Evolutionary conservation across 2,888 invertebrate species (phyloP).

Genomic region (Lasioglossum vierecki): DNA sequence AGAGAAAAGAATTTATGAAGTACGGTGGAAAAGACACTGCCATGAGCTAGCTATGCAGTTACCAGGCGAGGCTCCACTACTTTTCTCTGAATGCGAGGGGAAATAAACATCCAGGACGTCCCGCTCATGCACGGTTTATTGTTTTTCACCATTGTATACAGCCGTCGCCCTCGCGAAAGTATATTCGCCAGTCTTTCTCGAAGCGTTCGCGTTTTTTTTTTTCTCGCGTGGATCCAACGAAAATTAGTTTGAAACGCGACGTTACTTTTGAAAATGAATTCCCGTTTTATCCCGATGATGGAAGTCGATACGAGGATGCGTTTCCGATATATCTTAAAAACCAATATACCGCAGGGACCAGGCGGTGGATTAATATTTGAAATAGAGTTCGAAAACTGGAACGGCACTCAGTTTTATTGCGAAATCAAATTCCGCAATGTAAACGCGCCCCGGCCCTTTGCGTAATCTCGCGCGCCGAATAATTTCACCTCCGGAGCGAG

Average conservation of each 20-base stretch:
- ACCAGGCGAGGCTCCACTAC: background rate
- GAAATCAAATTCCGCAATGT: conserved; percentile 24
- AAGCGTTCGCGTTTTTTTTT: background rate
- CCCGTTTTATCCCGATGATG: conserved; percentile 5
- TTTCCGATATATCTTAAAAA: conserved; percentile 19
- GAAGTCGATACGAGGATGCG: conserved; percentile 9
- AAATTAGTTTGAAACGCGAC: background rate
- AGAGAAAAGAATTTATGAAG: background rate
- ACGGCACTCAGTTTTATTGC: conserved; percentile 28
- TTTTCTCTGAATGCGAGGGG: background rate
- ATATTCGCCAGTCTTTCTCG: background rate
- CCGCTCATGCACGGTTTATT: background rate
- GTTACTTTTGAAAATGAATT: conserved; percentile 28
- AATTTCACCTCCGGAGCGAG: background rate
- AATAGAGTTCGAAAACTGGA: conserved; percentile 16
- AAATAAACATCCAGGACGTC: background rate
- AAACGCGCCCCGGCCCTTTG: background rate
- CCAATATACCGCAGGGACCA: conserved; percentile 1
- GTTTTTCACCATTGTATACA: background rate
- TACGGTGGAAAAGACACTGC: background rate
- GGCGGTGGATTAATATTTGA: conserved; percentile 12
- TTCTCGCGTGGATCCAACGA: background rate
- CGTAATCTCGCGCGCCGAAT: conserved; percentile 12
- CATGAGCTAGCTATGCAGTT: background rate
- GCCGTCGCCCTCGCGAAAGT: background rate